These are phyloP conservation scores for Triplophysa siluroides DNA, from an alignment of 2,113 vertebrate species.

Conservation along the genomic window DNA sequence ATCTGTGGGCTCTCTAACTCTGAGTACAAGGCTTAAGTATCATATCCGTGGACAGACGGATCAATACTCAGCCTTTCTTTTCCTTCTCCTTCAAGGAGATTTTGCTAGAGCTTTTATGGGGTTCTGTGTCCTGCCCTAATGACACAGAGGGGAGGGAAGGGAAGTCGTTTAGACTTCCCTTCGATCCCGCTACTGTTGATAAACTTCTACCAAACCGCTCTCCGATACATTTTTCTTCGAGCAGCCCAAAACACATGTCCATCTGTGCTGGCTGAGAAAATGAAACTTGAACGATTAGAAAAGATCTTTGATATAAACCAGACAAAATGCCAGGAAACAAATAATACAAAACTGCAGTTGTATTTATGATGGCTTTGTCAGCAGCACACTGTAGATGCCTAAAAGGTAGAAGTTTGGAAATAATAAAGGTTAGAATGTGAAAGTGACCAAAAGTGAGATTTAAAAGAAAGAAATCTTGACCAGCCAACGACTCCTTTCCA, in stretches of 20 bases:
- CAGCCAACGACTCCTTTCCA: conserved; percentile 39
- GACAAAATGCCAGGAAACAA: neutral
- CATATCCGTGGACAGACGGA: conserved; percentile 96
- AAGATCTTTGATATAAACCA: neutral
- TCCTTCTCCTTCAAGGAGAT: conserved; percentile 90
- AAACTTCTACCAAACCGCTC: conserved; percentile 43
- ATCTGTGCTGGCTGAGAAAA: neutral
- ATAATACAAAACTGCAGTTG: neutral
- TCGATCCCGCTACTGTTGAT: conserved; percentile 63
- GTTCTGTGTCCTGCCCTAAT: conserved; percentile 83
- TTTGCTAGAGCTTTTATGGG: conserved; percentile 87
- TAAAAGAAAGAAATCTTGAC: neutral
- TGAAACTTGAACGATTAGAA: too few relatives aligned
- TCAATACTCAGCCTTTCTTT: conserved; percentile 90
- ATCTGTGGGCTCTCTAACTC: conserved; percentile 84
- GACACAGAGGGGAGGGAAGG: conserved; percentile 85
- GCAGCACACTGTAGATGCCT: neutral
- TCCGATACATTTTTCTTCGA: conserved; percentile 21
- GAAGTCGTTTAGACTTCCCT: conserved; percentile 78
- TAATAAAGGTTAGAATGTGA: neutral
- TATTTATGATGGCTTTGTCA: neutral
- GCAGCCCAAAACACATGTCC: neutral
- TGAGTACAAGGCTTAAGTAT: conserved; percentile 92
- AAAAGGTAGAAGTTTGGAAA: neutral
- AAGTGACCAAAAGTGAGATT: conserved; percentile 14